phyloP scores from a whole-genome alignment of 2,113 vertebrate genomes.

The Thomomys bottae region DNA sequence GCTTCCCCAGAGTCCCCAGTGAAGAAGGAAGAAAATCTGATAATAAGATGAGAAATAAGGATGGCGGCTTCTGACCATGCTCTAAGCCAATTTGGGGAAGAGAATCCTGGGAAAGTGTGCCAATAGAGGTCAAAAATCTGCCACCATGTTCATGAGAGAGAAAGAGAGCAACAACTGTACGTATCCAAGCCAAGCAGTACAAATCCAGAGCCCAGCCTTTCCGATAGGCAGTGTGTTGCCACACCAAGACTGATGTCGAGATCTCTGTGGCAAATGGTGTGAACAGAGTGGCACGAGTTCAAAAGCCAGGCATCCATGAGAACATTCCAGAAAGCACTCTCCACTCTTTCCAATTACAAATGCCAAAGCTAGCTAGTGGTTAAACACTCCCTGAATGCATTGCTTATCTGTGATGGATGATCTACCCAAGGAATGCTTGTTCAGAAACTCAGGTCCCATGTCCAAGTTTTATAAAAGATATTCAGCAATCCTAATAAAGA shows the following conservation, averaged over 20 bases:
- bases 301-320: background rate
- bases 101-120: background rate
- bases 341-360: background rate
- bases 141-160: conserved; percentile 11
- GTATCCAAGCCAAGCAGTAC: background rate
- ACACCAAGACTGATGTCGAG: background rate
- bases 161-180: background rate
- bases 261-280: background rate
- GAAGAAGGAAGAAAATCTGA: conserved; percentile 81
- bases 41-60: conserved; percentile 75
- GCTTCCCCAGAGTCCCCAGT: conserved; percentile 83
- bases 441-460: background rate
- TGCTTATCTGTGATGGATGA: background rate
- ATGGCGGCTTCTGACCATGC: conserved; percentile 20
- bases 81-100: conserved; percentile 31
- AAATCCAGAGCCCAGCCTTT: background rate
- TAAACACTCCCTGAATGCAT: background rate
- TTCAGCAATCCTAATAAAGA: background rate
- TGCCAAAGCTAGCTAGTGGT: background rate
- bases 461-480: background rate
- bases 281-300: background rate
- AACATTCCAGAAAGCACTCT: conserved; percentile 28
- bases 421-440: background rate
- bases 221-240: background rate
- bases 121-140: conserved; percentile 40